A percentile compares a stretch with the other conserved stretches of the same genome.
phyloP scores from a whole-genome alignment of 1,140 invertebrate species.

The Lasioglossum baleicum region DNA sequence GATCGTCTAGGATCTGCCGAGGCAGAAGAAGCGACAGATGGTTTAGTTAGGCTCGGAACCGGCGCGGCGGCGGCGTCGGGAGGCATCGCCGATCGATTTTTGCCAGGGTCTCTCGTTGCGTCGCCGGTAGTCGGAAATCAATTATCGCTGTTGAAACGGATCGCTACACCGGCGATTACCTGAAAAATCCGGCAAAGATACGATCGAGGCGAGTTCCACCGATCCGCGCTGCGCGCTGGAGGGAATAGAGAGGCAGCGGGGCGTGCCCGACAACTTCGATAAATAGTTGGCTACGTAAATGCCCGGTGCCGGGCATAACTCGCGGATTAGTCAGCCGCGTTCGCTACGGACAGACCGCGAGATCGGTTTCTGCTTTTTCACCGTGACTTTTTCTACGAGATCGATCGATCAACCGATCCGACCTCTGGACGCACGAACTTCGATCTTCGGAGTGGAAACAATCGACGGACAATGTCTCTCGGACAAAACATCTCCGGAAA shows the following conservation, averaged over 20 bases:
- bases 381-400: background rate
- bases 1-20: background rate
- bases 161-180: conserved; percentile 2
- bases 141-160: conserved; percentile 42
- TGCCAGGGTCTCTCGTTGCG: background rate
- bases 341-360: conserved; percentile 31
- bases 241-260: conserved; percentile 1
- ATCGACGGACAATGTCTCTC: background rate
- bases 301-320: conserved; percentile 29
- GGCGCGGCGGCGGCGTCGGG: background rate
- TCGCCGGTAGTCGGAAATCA: conserved; percentile 22
- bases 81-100: background rate
- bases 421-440: background rate
- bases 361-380: conserved; percentile 32
- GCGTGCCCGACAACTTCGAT: conserved; percentile 27
- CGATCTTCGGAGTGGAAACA: background rate
- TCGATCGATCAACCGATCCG: background rate
- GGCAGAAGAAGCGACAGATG: background rate
- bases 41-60: background rate
- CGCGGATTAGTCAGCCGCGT: conserved; percentile 36
- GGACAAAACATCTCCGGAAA: too few relatives aligned
- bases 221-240: too few relatives aligned
- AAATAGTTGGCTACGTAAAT: conserved; percentile 36
- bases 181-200: conserved; percentile 31
- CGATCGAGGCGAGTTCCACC: conserved; percentile 1